Base-by-base conservation (phyloP, 2,888 invertebrate species). In the Ditula angustiorana region DNA sequence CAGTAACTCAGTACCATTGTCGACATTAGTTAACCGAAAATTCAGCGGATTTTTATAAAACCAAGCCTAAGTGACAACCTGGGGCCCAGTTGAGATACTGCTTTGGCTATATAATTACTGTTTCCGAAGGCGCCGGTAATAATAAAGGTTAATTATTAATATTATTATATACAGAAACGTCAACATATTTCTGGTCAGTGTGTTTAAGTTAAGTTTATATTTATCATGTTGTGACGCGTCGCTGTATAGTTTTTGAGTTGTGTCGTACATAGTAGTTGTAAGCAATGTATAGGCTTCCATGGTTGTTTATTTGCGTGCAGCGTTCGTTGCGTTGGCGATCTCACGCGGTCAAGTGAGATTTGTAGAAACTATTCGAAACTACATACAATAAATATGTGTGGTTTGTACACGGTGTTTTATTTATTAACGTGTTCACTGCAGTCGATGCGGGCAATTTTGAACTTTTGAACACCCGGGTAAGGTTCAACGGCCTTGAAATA, bases 301-400 rank as follows among this genome's bases (percentile, higher is more conserved):
- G 62, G 61, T 63, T 56, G 67, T 71, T 76, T 75, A 70, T 71
- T 79, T 78, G 53, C 35, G 53, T 19, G 50, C 50, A 53, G 53
- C 73, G 71, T 68, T 66, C 68, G 74, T 73, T 64, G 66, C 67
- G 67, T 77, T 77, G 70, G 82, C 86, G 83, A 80, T 86, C 86
- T 86, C 85, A 76, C 82, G 66, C 65, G 67, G 67, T 74, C 73
- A 71, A 71, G 76, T 77, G 80, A 74, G 78, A 74, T 74, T 78
- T 71, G 70, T 74, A 71, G 68, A 66, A 66, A 66, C 60, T 79
- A 76, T 76, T 77, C 76, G 77, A 79, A 77, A 83, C 85, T 85
- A 84, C 87, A 86, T 85, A 84, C 87, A 86, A 83, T 86, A 85
- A 85, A 86, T 56, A 44, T 73, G 86, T 78, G 86, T 85, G 85